Evolutionary conservation across 2,888 invertebrate species (phyloP).

Genomic region (Hirtodrosophila confusa): DNA sequence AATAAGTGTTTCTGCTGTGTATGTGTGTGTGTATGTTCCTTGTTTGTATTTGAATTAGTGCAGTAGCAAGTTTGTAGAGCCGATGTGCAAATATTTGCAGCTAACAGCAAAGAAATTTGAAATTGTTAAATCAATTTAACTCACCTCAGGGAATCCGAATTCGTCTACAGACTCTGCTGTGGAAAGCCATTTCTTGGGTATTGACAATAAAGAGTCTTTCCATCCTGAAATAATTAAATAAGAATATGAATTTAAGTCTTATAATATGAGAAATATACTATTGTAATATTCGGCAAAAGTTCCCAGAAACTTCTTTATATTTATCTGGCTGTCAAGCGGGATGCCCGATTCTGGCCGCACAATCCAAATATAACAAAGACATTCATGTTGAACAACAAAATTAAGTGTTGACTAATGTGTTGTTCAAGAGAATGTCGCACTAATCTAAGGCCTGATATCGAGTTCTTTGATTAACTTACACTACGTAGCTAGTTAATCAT

Average conservation of each 20-base stretch:
- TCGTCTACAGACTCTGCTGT: slow-evolving; percentile 84
- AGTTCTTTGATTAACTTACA: slow-evolving; percentile 4
- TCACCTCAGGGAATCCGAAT: slow-evolving; percentile 84
- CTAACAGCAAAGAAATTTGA: slow-evolving; percentile 45
- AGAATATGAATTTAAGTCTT: neutral
- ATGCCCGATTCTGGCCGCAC: too few relatives aligned
- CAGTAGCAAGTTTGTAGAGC: slow-evolving; percentile 61
- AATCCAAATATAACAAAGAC: neutral
- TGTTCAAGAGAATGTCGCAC: slow-evolving; percentile 11
- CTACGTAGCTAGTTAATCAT: slow-evolving; percentile 52
- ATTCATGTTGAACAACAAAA: slow-evolving; percentile 28
- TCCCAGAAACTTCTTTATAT: neutral
- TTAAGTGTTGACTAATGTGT: slow-evolving; percentile 52
- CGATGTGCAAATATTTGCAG: slow-evolving; percentile 61
- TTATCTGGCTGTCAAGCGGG: too few relatives aligned
- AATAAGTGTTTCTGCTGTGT: slow-evolving; percentile 6
- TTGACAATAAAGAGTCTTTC: slow-evolving; percentile 89
- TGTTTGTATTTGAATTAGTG: slow-evolving; percentile 71
- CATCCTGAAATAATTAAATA: slow-evolving; percentile 87
- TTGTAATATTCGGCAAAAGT: neutral
- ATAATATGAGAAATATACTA: too few relatives aligned
- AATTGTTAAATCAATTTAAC: slow-evolving; percentile 76
- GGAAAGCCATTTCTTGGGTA: slow-evolving; percentile 89
- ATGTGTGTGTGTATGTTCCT: slow-evolving; percentile 23
- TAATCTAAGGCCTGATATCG: slow-evolving; percentile 28